Percentiles rank a stretch among this genome's conserved stretches.
phyloP scores from a whole-genome alignment of 2,113 vertebrate genomes.

The Rhodinocichla rosea region DNA sequence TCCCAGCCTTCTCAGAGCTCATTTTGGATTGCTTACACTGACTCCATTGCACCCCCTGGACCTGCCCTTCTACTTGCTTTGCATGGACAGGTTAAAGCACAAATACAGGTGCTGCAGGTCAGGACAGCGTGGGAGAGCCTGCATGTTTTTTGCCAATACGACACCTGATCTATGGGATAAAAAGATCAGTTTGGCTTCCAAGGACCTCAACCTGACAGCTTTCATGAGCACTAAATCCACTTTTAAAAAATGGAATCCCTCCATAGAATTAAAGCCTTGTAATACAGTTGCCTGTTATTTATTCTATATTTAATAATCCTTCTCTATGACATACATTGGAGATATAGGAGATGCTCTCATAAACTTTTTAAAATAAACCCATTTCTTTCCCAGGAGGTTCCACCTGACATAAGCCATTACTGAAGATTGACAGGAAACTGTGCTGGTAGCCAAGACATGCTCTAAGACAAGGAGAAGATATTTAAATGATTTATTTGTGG shows the following conservation, averaged over 20 bases:
- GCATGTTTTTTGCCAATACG: background rate
- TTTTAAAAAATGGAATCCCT: constrained; percentile 46
- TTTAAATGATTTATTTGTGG: constrained; percentile 65
- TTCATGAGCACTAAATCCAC: constrained; percentile 54
- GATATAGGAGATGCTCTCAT: constrained; percentile 64
- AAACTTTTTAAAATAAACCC: constrained; percentile 72
- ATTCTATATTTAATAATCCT: constrained; percentile 76
- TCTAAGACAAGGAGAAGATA: constrained; percentile 48
- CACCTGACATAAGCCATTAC: constrained; percentile 70
- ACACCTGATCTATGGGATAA: background rate
- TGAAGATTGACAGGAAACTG: constrained; percentile 70
- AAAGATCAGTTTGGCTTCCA: constrained; percentile 24
- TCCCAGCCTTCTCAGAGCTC: background rate
- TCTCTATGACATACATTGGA: constrained; percentile 48
- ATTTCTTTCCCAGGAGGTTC: constrained; percentile 67
- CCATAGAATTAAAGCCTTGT: constrained; percentile 48
- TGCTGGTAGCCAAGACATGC: constrained; percentile 55
- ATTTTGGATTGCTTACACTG: background rate
- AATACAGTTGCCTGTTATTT: constrained; percentile 67
- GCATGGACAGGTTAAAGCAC: background rate
- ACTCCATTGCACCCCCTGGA: background rate
- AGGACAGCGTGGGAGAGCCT: background rate
- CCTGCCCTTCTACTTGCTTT: background rate
- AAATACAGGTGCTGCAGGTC: background rate
- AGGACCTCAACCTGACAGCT: constrained; percentile 37